Evolutionary conservation across 2,113 vertebrate species (phyloP).

Genomic region (Copsychus sechellarum): DNA sequence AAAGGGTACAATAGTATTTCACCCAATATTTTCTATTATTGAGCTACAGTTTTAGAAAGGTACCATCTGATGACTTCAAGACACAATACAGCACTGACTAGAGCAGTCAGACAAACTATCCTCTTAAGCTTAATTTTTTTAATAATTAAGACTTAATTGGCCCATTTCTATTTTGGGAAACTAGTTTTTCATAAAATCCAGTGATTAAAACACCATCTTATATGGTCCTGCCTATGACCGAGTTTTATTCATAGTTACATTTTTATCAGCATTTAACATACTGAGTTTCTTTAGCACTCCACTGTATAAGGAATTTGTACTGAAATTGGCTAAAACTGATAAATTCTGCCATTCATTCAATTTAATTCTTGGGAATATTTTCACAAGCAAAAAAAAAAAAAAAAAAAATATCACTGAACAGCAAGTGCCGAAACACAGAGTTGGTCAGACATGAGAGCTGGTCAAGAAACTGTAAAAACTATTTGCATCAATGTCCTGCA

Average conservation of each 20-base stretch:
- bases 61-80: neutral
- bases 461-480: neutral
- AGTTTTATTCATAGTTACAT: neutral
- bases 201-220: neutral
- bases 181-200: neutral
- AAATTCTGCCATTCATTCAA: neutral
- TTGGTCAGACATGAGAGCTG: neutral
- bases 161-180: neutral
- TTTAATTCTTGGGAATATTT: neutral
- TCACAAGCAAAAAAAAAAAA: neutral
- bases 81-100: fast-evolving
- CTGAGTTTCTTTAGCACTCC: neutral
- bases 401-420: neutral
- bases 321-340: neutral
- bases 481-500: neutral
- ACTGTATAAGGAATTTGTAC: neutral
- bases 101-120: neutral
- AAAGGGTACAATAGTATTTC: neutral
- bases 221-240: neutral
- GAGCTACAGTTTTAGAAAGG: neutral
- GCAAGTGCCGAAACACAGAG: neutral
- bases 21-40: neutral
- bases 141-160: neutral
- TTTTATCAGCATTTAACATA: neutral
- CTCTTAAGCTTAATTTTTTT: neutral